Percentiles rank a stretch among this genome's conserved stretches.
Conservation (phyloP, 2,113 vertebrate genomes). For the Pipra filicauda region DNA sequence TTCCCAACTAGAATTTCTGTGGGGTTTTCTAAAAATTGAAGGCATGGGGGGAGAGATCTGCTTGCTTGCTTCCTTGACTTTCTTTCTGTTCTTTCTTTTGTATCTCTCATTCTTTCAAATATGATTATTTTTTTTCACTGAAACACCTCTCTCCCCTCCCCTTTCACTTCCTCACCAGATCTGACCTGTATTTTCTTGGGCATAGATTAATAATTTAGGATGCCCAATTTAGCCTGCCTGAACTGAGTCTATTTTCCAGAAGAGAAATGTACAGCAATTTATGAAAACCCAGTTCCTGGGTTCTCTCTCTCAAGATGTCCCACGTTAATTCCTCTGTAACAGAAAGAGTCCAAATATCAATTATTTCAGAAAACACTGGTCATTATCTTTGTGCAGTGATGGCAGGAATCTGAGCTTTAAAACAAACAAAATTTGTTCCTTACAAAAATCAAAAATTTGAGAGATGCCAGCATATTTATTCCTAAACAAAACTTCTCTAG, state of each 20-base stretch:
- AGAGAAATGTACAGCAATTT: neutral
- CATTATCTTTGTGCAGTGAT: neutral
- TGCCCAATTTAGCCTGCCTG: neutral
- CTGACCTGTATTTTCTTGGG: neutral
- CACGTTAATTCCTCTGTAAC: neutral
- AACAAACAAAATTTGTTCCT: neutral
- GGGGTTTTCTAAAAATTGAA: neutral
- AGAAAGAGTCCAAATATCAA: neutral
- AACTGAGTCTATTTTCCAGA: neutral
- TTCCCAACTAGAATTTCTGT: neutral
- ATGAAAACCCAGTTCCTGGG: neutral
- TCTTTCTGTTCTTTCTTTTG: neutral
- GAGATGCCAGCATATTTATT: conserved; percentile 19
- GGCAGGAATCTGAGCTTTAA: neutral
- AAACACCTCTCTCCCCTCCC: neutral
- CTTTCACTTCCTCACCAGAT: neutral
- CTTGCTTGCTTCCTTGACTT: neutral
- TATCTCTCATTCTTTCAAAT: neutral
- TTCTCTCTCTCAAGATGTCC: neutral
- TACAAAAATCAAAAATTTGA: neutral
- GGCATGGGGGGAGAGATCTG: neutral
- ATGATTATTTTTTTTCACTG: neutral
- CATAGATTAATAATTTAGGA: neutral
- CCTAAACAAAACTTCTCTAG: conserved; percentile 34
- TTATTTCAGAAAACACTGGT: neutral